These are phyloP conservation scores for Entomobrya multifasciata DNA, from an alignment of 2,888 invertebrate genomes.

Conservation along the genomic window DNA sequence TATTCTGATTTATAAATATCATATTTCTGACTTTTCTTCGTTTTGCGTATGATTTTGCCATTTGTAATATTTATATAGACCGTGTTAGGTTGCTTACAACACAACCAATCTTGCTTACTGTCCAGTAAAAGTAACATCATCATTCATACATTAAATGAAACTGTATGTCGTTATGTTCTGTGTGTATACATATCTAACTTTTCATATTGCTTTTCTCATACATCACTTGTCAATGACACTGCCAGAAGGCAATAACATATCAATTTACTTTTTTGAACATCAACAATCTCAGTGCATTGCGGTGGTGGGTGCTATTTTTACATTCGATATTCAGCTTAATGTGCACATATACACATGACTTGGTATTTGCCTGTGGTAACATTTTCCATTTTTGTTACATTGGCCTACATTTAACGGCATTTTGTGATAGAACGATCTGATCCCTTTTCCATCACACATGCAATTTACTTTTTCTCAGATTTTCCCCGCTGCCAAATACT, in stretches of 20 bases:
- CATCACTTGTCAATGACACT: constrained; percentile 61
- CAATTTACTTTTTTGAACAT: constrained; percentile 53
- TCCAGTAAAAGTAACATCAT: constrained; percentile 38
- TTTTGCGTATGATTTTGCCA: too few species aligned
- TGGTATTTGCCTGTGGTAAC: background rate
- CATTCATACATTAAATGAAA: constrained; percentile 25
- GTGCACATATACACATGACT: background rate
- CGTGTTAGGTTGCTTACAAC: too few species aligned
- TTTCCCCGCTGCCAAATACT: constrained; percentile 5
- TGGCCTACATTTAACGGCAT: constrained; percentile 60
- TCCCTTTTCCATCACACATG: background rate
- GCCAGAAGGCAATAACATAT: constrained; percentile 60
- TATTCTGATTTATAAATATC: too few species aligned
- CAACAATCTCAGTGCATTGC: too few species aligned
- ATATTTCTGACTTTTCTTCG: too few species aligned
- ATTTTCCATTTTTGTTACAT: constrained; percentile 47
- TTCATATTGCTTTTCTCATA: constrained; percentile 35
- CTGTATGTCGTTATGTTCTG: background rate
- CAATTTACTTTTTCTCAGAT: background rate
- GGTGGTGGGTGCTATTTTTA: too few species aligned
- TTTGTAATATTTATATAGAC: too few species aligned
- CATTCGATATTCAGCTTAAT: background rate
- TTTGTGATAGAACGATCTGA: constrained; percentile 1
- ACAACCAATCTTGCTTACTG: background rate
- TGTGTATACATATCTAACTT: too few species aligned